Conservation (phyloP, 2,113 vertebrate genomes). For the Barnardius zonarius region DNA sequence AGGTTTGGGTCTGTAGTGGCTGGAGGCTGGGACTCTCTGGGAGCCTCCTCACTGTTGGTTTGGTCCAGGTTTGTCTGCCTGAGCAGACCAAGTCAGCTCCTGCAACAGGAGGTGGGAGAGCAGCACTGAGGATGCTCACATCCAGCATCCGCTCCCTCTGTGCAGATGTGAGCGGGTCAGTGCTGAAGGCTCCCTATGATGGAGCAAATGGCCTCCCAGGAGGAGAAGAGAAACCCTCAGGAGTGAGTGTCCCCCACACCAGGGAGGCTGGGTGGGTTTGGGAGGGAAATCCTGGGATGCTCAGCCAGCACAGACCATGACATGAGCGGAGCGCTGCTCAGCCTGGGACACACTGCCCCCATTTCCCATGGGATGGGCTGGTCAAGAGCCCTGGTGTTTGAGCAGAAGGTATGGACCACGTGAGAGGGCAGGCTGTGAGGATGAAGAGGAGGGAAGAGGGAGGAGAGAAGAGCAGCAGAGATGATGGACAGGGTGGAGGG, state of each 20-base stretch:
- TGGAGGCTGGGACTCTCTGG: neutral
- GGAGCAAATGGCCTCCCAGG: fast-evolving
- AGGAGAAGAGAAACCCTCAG: neutral
- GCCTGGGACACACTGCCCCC: neutral
- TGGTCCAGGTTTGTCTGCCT: fast-evolving
- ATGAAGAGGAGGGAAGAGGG: too few relatives aligned
- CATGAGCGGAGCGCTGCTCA: fast-evolving
- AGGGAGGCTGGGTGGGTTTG: neutral
- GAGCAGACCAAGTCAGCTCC: neutral
- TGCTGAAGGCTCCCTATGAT: neutral
- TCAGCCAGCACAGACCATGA: neutral
- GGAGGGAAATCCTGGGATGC: neutral
- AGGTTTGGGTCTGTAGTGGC: neutral
- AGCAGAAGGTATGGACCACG: fast-evolving
- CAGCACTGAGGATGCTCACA: neutral
- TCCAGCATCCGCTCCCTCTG: fast-evolving
- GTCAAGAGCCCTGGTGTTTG: fast-evolving
- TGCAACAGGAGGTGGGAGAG: neutral
- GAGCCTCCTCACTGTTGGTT: neutral
- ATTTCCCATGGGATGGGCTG: neutral
- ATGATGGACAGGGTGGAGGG: neutral
- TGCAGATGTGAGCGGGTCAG: fast-evolving
- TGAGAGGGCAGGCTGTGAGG: neutral
- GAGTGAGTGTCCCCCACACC: fast-evolving
- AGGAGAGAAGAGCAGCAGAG: neutral